phyloP scores from a whole-genome alignment of 2,797 vertebrate species.

The Phoeniculus purpureus region DNA sequence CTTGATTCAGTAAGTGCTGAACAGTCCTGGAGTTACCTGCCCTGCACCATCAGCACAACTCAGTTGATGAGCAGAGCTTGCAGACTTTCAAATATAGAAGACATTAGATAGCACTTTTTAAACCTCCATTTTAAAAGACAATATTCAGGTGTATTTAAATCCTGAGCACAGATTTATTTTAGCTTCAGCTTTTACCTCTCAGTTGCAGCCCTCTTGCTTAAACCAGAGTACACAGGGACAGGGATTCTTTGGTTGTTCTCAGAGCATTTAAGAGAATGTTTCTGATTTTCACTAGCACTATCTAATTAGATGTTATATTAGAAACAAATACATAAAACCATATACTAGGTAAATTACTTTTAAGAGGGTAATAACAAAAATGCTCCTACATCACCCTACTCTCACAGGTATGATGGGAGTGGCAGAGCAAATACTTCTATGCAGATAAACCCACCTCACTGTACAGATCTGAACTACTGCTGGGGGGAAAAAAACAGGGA shows the following conservation, averaged over 20 bases:
- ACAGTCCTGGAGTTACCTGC: not conserved
- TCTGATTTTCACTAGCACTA: not conserved
- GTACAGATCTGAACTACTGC: not conserved
- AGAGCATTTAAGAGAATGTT: not conserved
- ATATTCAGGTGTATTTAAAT: not conserved
- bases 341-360: not conserved
- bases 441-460: not conserved
- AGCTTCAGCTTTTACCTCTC: not conserved
- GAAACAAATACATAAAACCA: not conserved
- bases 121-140: not conserved
- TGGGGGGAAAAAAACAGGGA: not conserved
- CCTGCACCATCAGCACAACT: not conserved
- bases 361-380: not conserved
- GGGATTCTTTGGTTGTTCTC: not conserved
- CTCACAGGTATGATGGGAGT: not conserved
- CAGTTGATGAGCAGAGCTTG: not conserved
- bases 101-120: not conserved
- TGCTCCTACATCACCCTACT: not conserved
- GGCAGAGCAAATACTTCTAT: not conserved
- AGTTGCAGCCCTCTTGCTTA: not conserved
- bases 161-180: not conserved
- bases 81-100: not conserved
- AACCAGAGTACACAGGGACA: not conserved
- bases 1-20: not conserved
- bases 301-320: not conserved